Conservation (phyloP, 2,113 vertebrate species). For the Lanius collurio region DNA sequence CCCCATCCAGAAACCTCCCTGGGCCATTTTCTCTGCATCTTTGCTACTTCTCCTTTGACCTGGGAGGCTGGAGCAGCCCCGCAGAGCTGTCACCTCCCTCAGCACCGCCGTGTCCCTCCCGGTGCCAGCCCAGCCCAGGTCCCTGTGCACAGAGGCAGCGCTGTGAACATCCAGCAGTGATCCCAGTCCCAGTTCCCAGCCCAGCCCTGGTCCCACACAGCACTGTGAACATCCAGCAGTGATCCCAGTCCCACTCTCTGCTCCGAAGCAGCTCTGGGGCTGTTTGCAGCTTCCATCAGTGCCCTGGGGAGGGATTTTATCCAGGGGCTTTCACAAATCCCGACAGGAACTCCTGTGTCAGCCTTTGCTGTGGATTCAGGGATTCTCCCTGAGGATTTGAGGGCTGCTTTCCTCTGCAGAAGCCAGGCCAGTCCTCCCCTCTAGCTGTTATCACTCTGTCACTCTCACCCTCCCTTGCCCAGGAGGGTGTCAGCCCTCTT, state of each 20-base stretch:
- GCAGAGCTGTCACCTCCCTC: neutral
- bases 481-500: neutral
- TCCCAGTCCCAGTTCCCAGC: neutral
- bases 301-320: neutral
- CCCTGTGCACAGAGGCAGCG: neutral
- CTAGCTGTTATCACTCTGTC: neutral
- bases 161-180: neutral
- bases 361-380: neutral
- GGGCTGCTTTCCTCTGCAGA: neutral
- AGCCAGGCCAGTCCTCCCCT: neutral
- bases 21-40: neutral
- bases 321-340: neutral
- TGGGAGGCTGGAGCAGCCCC: neutral
- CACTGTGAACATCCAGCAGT: rapidly evolving
- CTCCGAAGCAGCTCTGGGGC: neutral
- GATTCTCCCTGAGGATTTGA: no score
- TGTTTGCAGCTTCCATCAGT: neutral
- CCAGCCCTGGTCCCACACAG: neutral
- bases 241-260: neutral
- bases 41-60: neutral
- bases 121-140: neutral
- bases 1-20: neutral
- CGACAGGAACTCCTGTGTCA: neutral
- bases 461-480: neutral
- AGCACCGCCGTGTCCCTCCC: rapidly evolving